Evolutionary conservation across 2,888 invertebrate genomes (phyloP).

Genomic region (Falcaria lacertinaria): DNA sequence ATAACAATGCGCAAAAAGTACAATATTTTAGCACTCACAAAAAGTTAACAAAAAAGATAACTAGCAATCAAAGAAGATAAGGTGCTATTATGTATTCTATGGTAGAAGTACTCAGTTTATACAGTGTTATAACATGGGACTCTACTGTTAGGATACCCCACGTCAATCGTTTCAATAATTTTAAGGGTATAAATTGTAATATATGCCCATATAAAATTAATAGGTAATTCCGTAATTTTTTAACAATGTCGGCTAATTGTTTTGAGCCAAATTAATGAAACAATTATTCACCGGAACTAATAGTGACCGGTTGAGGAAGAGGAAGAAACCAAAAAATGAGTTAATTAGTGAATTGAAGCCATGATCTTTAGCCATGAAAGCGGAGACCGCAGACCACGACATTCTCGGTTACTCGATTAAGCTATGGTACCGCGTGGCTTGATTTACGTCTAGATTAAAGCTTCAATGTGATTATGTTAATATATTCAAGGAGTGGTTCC

Average conservation of each 20-base stretch:
- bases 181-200: no score
- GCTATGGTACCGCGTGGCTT: constrained; percentile 16
- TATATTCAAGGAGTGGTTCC: background rate
- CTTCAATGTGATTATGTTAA: constrained; percentile 13
- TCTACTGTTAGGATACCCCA: no score
- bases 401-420: constrained; percentile 22
- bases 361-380: constrained; percentile 20
- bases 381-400: constrained; percentile 19
- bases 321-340: constrained; percentile 31
- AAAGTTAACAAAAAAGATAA: background rate
- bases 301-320: constrained; percentile 45
- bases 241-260: constrained; percentile 20
- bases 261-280: constrained; percentile 30
- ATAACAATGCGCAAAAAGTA: background rate
- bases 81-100: no score
- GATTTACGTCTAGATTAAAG: constrained; percentile 28
- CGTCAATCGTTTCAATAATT: no score
- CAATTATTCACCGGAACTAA: constrained; percentile 40
- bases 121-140: no score
- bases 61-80: no score
- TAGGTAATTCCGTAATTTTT: no score
- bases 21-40: background rate
- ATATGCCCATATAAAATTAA: no score
- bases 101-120: no score
- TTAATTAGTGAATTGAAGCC: constrained; percentile 18